Base-by-base conservation (phyloP, 2,888 invertebrate species). In the Sympetrum striolatum region DNA sequence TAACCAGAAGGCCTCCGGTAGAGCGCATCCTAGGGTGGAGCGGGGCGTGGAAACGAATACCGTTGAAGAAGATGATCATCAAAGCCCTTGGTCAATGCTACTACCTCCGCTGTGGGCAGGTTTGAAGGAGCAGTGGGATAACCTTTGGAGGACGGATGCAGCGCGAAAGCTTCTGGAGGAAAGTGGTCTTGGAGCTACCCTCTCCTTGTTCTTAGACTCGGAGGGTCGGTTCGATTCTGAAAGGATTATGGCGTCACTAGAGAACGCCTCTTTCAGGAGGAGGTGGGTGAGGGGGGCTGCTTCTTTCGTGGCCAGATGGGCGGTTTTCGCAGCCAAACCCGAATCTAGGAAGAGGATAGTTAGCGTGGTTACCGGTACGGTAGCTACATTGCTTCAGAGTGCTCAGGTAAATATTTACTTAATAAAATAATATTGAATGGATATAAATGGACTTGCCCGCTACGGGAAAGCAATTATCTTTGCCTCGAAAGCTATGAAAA, bases 211-310 rank as follows among this genome's bases (percentile, higher is more conserved):
- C 93, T 95, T 95, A 5, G 96, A 96, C 39, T 95, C 96, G 1
- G 95, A 96, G 90, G 97, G 97, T 0, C 96, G 95, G 91, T 94
- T 97, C 91, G 96, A 96, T 93, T 97, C 97, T 92, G 96, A 96
- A 81, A 95, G 95, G 91, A 96, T 98, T 92, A 95, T 97, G 92
- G 96, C 96, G 92, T 96, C 96, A 92, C 95, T 98, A 92, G 97
- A 98, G 93, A 97, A 97, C 93, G 97, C 96, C 91, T 96, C 96
- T 82, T 96, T 97, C 92, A 95, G 98, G 91, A 95, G 97, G 90
- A 96, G 97, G 92, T 98, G 98, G 98, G 96, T 98, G 92, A 96
- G 96, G 92, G 95, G 96, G 8, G 95, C 97, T 14, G 96, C 97
- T 1, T 95, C 96, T 91, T 97, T 96, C 92, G 94, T 98, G 91